Evolutionary conservation across 53 echinoderm and acorn worm species (phyloP).

Genomic region (Patiria pectinifera): DNA sequence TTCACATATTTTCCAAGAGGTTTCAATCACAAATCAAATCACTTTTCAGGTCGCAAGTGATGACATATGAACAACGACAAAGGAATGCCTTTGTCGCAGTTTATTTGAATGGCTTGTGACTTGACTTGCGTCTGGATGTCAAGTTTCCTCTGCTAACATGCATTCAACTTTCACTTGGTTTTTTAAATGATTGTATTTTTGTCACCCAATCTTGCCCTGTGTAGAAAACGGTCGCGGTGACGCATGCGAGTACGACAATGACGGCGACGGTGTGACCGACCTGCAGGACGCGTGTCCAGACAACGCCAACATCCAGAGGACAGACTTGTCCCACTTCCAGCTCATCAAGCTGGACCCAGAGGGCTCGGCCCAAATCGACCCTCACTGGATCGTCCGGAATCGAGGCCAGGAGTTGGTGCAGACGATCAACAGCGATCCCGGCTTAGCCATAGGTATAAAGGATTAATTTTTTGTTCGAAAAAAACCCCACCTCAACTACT

Average conservation of each 20-base stretch:
- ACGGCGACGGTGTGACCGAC: slow-evolving; percentile 91
- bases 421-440: slow-evolving; percentile 94
- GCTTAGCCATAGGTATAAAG: slow-evolving; percentile 86
- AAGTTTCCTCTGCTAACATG: no score
- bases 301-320: slow-evolving; percentile 81
- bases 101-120: no score
- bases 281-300: slow-evolving; percentile 86
- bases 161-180: not conserved
- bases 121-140: no score
- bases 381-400: slow-evolving; percentile 97
- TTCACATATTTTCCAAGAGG: no score
- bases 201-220: not conserved
- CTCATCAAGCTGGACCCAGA: slow-evolving; percentile 85
- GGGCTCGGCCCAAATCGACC: slow-evolving; percentile 86
- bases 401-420: slow-evolving; percentile 94
- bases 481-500: no score
- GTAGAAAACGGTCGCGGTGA: slow-evolving; percentile 89
- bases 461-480: not conserved
- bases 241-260: slow-evolving; percentile 90
- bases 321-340: slow-evolving; percentile 93
- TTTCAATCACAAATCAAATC: no score
- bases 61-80: no score
- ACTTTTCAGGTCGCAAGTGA: no score
- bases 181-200: not conserved
- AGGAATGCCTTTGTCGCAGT: no score